Percentiles rank a stretch among this genome's conserved stretches.
These are phyloP conservation scores for Eumeta japonica DNA, from an alignment of 1,140 invertebrate species.

Conservation along the genomic window DNA sequence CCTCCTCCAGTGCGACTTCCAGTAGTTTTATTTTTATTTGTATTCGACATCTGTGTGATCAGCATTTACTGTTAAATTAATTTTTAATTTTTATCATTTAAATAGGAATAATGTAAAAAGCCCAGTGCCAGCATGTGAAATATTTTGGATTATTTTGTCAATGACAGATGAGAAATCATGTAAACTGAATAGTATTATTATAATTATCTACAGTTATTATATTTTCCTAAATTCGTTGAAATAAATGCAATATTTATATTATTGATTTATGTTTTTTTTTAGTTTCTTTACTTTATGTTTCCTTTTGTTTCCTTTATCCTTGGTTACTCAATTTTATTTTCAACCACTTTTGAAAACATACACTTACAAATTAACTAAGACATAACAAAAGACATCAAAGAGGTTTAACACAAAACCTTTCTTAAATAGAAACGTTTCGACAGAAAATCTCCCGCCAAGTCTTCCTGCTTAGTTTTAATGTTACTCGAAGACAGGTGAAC, in stretches of 20 bases:
- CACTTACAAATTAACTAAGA: too few relatives aligned
- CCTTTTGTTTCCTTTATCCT: constrained; percentile 47
- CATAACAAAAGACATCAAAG: too few relatives aligned
- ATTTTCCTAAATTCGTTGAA: constrained; percentile 55
- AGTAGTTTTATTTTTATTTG: constrained; percentile 48
- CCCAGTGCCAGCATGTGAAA: constrained; percentile 47
- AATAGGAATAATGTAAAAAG: constrained; percentile 36
- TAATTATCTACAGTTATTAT: constrained; percentile 56
- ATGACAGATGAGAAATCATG: constrained; percentile 36
- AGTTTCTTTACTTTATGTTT: constrained; percentile 28
- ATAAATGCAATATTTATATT: constrained; percentile 59
- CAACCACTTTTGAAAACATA: too few relatives aligned
- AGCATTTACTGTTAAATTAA: constrained; percentile 48
- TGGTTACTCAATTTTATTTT: constrained; percentile 32
- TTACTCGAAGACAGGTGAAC: constrained; percentile 27
- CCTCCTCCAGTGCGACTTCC: constrained; percentile 47
- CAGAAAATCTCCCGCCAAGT: constrained; percentile 27
- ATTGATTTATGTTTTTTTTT: constrained; percentile 53
- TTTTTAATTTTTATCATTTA: constrained; percentile 23
- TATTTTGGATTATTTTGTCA: constrained; percentile 16
- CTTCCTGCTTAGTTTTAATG: constrained; percentile 18
- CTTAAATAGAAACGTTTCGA: too few relatives aligned
- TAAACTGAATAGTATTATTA: constrained; percentile 56
- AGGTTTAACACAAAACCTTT: too few relatives aligned
- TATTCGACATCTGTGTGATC: constrained; percentile 30